phyloP scores from a whole-genome alignment of 2,113 vertebrate genomes.

The Sebastes schlegelii region DNA sequence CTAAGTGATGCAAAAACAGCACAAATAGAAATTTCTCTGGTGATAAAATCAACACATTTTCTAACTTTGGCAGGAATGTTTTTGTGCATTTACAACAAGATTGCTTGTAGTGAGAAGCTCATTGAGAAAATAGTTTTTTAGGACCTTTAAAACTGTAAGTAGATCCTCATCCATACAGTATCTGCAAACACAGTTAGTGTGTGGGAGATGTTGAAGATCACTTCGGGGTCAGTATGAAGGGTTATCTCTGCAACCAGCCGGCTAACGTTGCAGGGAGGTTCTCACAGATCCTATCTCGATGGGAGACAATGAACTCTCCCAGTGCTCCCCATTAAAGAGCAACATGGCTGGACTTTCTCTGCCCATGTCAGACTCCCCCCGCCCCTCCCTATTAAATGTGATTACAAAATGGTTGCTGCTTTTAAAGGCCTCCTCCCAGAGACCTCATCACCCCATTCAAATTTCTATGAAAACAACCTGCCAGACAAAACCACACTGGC shows the following conservation, averaged over 20 bases:
- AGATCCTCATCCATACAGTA: neutral
- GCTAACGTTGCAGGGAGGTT: conserved; percentile 36
- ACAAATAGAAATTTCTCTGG: neutral
- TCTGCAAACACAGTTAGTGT: neutral
- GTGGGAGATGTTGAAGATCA: neutral
- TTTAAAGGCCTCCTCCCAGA: conserved; percentile 35
- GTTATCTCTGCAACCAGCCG: conserved; percentile 49
- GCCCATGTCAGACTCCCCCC: conserved; percentile 37
- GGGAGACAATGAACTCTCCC: conserved; percentile 56
- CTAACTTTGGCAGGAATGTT: too few species aligned
- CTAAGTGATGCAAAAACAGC: neutral
- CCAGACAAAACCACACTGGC: neutral
- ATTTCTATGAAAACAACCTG: conserved; percentile 42
- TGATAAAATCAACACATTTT: neutral
- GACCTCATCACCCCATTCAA: conserved; percentile 28
- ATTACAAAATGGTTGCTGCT: conserved; percentile 23
- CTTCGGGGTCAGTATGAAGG: conserved; percentile 16
- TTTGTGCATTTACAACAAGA: neutral
- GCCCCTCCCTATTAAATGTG: conserved; percentile 29
- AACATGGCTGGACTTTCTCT: conserved; percentile 44
- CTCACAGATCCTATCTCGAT: conserved; percentile 44
- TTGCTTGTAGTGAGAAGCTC: too few species aligned
- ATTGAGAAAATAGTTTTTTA: neutral
- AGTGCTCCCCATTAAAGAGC: conserved; percentile 11
- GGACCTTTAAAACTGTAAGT: neutral